phyloP scores from a whole-genome alignment of 2,797 vertebrate genomes.

The Ctenochaetus hawaiiensis region DNA sequence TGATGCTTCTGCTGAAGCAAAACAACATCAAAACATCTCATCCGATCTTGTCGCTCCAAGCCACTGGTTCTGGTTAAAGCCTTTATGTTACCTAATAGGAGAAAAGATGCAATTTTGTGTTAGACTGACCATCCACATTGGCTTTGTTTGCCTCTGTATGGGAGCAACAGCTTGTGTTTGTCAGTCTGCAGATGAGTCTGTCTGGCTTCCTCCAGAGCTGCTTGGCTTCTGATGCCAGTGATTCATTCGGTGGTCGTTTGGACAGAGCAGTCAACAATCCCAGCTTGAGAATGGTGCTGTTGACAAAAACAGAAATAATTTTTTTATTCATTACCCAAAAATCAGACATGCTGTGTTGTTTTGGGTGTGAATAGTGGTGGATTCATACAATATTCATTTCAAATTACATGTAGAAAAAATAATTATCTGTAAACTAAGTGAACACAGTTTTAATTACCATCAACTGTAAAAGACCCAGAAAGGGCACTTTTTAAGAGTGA shows the following conservation, averaged over 20 bases:
- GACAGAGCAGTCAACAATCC: conserved; percentile 17
- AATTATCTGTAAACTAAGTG: not conserved
- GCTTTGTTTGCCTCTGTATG: conserved; percentile 12
- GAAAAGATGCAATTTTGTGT: not conserved
- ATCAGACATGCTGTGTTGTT: not conserved
- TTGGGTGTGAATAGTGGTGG: not conserved
- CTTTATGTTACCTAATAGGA: conserved; percentile 16
- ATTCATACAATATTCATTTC: not conserved
- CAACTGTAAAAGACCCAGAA: no score
- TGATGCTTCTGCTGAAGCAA: not conserved
- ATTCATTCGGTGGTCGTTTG: conserved; percentile 41
- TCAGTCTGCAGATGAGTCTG: conserved; percentile 57
- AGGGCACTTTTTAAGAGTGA: no score
- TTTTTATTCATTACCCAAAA: conserved; percentile 2
- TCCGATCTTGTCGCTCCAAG: conserved; percentile 4
- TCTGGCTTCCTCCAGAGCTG: conserved; percentile 28
- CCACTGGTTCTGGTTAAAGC: conserved; percentile 17
- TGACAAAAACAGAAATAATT: conserved; percentile 20
- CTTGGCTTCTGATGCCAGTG: conserved; percentile 43
- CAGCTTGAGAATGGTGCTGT: not conserved
- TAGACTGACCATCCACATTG: conserved; percentile 23
- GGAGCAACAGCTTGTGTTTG: conserved; percentile 69
- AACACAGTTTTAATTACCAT: no score
- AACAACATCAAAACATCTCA: conserved; percentile 9
- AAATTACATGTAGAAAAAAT: not conserved